phyloP scores from a whole-genome alignment of 2,113 vertebrate species.

The Syngnathus floridae region DNA sequence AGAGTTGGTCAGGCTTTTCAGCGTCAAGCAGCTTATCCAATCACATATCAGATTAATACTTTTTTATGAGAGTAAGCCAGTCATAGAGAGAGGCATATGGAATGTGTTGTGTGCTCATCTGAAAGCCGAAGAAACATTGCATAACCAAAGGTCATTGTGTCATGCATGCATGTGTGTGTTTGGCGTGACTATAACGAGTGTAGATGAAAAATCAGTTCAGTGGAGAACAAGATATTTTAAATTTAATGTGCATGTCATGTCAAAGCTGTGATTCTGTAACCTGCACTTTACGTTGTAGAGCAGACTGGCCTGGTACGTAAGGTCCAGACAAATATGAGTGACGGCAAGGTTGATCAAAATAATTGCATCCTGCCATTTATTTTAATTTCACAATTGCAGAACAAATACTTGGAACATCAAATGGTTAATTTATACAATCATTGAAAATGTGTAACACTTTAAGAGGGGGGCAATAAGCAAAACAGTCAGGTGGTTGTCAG shows the following conservation, averaged over 20 bases:
- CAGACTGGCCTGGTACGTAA: neutral
- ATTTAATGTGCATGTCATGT: neutral
- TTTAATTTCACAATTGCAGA: neutral
- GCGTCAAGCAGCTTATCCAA: slow-evolving; percentile 63
- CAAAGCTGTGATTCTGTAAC: slow-evolving; percentile 15
- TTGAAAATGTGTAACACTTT: neutral
- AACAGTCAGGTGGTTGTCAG: too few species aligned
- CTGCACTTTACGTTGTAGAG: slow-evolving; percentile 4
- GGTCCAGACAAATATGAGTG: neutral
- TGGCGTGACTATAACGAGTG: slow-evolving; percentile 2
- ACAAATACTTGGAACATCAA: neutral
- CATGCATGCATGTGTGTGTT: neutral
- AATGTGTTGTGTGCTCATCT: slow-evolving; percentile 50
- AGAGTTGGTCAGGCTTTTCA: slow-evolving; percentile 55
- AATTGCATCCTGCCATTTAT: neutral
- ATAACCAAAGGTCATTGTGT: slow-evolving; percentile 44
- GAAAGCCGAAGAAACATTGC: slow-evolving; percentile 52
- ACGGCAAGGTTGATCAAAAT: neutral
- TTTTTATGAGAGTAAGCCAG: slow-evolving; percentile 60
- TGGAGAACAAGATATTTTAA: slow-evolving; percentile 5
- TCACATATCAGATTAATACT: slow-evolving; percentile 70
- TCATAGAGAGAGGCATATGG: slow-evolving; percentile 58
- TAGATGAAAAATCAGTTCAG: slow-evolving; percentile 1
- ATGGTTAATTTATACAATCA: too few species aligned
- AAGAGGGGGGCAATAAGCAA: too few species aligned